Evolutionary conservation across 2,888 invertebrate genomes (phyloP).

Genomic region (Cynaeus angustus): DNA sequence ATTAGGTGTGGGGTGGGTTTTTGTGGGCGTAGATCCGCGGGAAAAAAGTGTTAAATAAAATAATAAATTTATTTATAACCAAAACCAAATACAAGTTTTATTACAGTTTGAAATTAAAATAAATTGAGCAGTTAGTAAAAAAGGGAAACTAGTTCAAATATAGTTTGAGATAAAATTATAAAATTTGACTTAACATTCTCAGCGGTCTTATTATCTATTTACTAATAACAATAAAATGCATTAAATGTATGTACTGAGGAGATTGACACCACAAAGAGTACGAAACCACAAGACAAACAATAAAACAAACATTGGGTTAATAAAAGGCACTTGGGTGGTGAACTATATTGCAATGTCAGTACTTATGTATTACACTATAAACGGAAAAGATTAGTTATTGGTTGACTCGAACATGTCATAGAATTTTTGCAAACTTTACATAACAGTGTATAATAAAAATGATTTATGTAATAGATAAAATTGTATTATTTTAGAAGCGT

Average conservation of each 20-base stretch:
- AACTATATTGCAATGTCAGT: constrained; percentile 62
- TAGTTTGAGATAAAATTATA: constrained; percentile 32
- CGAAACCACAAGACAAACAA: constrained; percentile 50
- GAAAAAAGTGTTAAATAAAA: constrained; percentile 29
- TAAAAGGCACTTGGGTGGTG: constrained; percentile 62
- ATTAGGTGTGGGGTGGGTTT: constrained; percentile 8
- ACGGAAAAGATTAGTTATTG: constrained; percentile 7
- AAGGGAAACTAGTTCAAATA: constrained; percentile 39
- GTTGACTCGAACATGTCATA: constrained; percentile 38
- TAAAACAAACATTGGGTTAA: constrained; percentile 35
- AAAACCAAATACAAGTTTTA: constrained; percentile 45
- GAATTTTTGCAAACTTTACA: constrained; percentile 53
- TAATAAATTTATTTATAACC: constrained; percentile 46
- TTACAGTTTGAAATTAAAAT: constrained; percentile 34
- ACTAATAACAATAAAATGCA: constrained; percentile 47
- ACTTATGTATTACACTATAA: constrained; percentile 49
- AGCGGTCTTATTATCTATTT: constrained; percentile 21
- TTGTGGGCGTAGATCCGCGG: neutral
- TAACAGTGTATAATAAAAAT: constrained; percentile 47
- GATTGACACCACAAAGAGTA: constrained; percentile 41
- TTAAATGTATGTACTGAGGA: constrained; percentile 25
- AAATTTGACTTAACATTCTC: constrained; percentile 34
- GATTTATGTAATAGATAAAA: constrained; percentile 31
- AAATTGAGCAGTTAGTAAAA: constrained; percentile 42
- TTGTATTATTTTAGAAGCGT: constrained; percentile 45